These are phyloP conservation scores for Raphicerus campestris DNA, from an alignment of 2,113 vertebrate species.

Conservation along the genomic window DNA sequence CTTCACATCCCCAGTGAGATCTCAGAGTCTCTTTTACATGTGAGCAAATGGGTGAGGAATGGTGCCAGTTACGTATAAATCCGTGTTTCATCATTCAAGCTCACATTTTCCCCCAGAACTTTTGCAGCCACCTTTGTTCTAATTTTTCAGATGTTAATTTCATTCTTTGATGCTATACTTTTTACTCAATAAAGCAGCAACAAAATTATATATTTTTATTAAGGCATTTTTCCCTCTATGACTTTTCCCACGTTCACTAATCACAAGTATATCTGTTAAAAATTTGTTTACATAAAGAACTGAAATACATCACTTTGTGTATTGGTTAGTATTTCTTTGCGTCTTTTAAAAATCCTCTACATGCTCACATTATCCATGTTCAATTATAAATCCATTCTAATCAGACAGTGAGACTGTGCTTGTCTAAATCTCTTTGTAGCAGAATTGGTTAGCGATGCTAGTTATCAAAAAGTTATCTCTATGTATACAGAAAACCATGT, in stretches of 20 bases:
- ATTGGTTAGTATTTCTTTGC: background rate
- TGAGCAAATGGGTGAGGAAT: background rate
- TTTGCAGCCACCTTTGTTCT: background rate
- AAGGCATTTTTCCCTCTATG: background rate
- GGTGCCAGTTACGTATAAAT: background rate
- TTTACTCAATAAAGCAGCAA: background rate
- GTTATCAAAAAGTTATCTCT: conserved; percentile 46
- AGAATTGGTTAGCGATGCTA: conserved; percentile 51
- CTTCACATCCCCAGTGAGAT: background rate
- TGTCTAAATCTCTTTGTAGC: conserved; percentile 40
- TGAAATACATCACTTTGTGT: background rate
- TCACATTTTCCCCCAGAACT: background rate
- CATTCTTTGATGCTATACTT: background rate
- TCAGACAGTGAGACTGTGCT: background rate
- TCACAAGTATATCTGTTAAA: background rate
- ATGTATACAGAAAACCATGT: conserved; percentile 19
- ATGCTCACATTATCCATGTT: background rate
- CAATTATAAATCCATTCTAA: conserved; percentile 31
- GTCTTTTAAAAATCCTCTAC: background rate
- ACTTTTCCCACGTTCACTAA: background rate
- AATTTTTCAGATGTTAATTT: background rate
- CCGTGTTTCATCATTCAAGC: background rate
- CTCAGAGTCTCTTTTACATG: background rate
- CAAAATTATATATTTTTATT: background rate
- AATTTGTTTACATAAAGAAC: background rate